Evolutionary conservation across 2,797 vertebrate genomes (phyloP).

Genomic region (Amazona finschi): DNA sequence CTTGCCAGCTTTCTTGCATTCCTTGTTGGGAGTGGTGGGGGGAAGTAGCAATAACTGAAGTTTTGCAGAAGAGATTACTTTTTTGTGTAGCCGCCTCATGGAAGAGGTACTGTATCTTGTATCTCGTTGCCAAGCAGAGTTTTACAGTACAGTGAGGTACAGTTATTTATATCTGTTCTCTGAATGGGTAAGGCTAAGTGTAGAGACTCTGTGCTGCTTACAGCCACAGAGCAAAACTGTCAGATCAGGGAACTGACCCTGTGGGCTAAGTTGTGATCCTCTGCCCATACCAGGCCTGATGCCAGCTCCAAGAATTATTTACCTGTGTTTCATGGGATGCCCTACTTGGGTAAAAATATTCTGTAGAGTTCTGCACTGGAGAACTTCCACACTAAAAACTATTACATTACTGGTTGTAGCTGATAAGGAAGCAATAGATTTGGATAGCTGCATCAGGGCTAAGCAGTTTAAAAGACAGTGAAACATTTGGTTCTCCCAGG

Average conservation of each 20-base stretch:
- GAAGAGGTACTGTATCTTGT: not conserved
- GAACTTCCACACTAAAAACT: not conserved
- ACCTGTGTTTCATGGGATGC: fast-evolving
- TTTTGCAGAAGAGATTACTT: not conserved
- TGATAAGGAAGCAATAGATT: not conserved
- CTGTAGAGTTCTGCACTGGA: not conserved
- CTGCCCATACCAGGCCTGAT: not conserved
- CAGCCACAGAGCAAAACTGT: not conserved
- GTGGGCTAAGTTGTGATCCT: not conserved
- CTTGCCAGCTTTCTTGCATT: not conserved
- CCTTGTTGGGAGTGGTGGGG: fast-evolving
- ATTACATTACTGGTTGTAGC: not conserved
- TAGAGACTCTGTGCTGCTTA: not conserved
- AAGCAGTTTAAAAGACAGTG: not conserved
- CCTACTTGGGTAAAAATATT: not conserved
- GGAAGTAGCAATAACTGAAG: not conserved
- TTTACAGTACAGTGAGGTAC: not conserved
- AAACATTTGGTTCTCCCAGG: not conserved
- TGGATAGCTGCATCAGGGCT: not conserved
- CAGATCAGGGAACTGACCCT: not conserved
- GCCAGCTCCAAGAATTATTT: not conserved
- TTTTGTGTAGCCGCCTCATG: not conserved
- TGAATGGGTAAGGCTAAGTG: not conserved
- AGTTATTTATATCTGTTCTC: not conserved
- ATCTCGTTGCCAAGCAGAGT: not conserved